These are phyloP conservation scores for Heteractis magnifica DNA, from an alignment of 92 coral and sea anemone genomes.

Conservation along the genomic window DNA sequence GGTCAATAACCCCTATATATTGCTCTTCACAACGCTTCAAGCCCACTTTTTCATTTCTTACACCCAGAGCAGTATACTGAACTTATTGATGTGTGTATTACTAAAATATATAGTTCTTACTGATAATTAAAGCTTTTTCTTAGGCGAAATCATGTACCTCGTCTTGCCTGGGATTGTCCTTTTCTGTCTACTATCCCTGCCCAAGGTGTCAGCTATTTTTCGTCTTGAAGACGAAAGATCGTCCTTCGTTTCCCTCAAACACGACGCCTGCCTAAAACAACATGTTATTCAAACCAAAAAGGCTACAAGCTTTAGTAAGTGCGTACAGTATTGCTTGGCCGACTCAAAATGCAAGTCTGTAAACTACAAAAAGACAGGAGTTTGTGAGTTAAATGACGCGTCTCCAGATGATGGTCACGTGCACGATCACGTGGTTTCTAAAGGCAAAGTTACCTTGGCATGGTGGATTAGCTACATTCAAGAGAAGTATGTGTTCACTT, in stretches of 20 bases:
- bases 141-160: neutral
- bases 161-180: neutral
- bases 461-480: slow-evolving; percentile 5
- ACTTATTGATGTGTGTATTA: no score
- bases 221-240: slow-evolving; percentile 27
- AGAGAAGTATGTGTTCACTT: slow-evolving; percentile 42
- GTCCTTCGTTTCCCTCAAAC: slow-evolving; percentile 10
- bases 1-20: no score
- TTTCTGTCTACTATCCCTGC: neutral
- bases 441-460: neutral
- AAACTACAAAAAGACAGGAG: slow-evolving; percentile 14
- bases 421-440: neutral
- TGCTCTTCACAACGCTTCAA: no score
- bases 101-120: no score
- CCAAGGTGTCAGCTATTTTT: slow-evolving; percentile 1
- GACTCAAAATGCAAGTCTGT: slow-evolving; percentile 16
- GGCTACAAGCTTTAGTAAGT: slow-evolving; percentile 14
- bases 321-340: slow-evolving; percentile 19
- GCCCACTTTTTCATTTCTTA: no score
- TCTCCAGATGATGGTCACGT: slow-evolving; percentile 1
- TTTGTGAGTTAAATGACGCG: slow-evolving; percentile 25
- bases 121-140: no score
- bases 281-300: slow-evolving; percentile 21
- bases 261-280: slow-evolving; percentile 3
- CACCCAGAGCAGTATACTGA: no score